A percentile compares a stretch with the other conserved stretches of the same genome.
These are phyloP conservation scores for Acleris literana DNA, from an alignment of 2,888 invertebrate species.

Conservation along the genomic window DNA sequence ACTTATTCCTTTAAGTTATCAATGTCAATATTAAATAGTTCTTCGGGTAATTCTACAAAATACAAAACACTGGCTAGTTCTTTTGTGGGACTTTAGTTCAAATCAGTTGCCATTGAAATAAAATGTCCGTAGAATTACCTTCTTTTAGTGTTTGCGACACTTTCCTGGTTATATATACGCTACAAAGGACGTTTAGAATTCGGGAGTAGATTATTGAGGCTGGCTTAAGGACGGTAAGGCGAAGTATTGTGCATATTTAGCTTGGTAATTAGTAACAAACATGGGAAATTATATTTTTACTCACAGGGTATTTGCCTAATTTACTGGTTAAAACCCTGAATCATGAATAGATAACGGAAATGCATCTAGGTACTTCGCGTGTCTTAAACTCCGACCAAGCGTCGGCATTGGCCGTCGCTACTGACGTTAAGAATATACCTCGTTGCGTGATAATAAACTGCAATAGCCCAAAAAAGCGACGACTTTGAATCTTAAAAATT, in stretches of 20 bases:
- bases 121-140: constrained; percentile 13
- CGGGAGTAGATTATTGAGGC: background rate
- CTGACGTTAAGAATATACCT: no score
- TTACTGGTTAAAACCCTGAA: no score
- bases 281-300: no score
- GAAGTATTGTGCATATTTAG: background rate
- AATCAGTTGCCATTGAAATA: background rate
- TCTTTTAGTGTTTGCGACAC: constrained; percentile 2
- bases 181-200: constrained; percentile 2
- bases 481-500: no score
- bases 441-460: no score
- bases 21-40: constrained; percentile 4
- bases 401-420: no score
- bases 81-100: background rate
- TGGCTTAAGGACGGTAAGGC: background rate
- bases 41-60: constrained; percentile 12
- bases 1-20: constrained; percentile 2
- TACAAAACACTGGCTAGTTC: background rate
- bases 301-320: no score
- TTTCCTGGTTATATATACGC: background rate
- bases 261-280: no score
- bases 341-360: no score
- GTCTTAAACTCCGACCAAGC: no score
- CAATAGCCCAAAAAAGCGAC: no score
- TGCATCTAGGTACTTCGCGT: no score